phyloP scores from a whole-genome alignment of 2,797 vertebrate genomes.

The Rhabdomys pumilio region DNA sequence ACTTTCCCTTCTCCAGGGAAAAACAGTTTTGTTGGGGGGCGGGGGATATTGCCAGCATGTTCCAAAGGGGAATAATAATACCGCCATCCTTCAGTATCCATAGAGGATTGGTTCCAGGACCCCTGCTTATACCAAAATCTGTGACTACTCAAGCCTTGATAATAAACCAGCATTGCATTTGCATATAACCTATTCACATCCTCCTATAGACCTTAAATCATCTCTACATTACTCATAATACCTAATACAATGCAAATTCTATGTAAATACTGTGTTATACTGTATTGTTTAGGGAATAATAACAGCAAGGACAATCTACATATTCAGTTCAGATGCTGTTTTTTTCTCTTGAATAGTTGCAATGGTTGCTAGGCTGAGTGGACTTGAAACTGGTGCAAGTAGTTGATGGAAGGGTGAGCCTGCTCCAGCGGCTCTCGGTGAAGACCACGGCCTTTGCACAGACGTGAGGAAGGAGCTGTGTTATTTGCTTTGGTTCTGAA shows the following conservation, averaged over 20 bases:
- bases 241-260: constrained; percentile 61
- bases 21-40: constrained; percentile 55
- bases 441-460: background rate
- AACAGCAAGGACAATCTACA: constrained; percentile 17
- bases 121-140: constrained; percentile 13
- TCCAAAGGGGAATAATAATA: constrained; percentile 23
- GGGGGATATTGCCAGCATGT: constrained; percentile 5
- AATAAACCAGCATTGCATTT: constrained; percentile 40
- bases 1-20: constrained; percentile 69
- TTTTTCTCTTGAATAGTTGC: background rate
- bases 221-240: constrained; percentile 53
- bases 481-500: constrained; percentile 54
- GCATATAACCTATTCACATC: constrained; percentile 39
- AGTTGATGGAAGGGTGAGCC: background rate
- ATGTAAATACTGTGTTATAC: constrained; percentile 51
- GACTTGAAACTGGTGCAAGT: background rate
- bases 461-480: background rate
- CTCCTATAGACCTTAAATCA: constrained; percentile 58
- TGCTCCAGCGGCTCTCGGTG: background rate
- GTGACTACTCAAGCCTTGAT: background rate
- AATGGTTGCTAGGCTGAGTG: background rate
- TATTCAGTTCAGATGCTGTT: constrained; percentile 9
- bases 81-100: background rate
- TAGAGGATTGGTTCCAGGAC: background rate
- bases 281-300: constrained; percentile 42